phyloP scores from a whole-genome alignment of 1,140 invertebrate genomes.

The Lethocerus indicus region DNA sequence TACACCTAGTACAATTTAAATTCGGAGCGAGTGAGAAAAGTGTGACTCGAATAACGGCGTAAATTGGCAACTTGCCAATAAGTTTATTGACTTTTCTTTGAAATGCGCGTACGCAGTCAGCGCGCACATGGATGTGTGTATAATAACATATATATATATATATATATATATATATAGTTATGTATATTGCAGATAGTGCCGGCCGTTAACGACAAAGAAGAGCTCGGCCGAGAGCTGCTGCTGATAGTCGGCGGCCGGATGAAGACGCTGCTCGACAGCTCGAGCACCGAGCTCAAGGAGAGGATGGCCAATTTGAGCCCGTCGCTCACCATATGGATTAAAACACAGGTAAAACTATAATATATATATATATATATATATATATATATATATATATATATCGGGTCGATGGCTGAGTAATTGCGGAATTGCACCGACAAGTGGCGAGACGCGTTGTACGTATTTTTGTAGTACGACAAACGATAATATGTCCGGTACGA shows the following conservation, averaged over 20 bases:
- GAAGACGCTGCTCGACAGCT: slow-evolving; percentile 38
- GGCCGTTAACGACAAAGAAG: slow-evolving; percentile 41
- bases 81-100: no score
- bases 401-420: neutral
- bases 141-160: no score
- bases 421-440: no score
- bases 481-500: neutral
- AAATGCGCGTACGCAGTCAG: no score
- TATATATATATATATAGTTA: slow-evolving; percentile 12
- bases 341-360: slow-evolving; percentile 39
- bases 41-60: no score
- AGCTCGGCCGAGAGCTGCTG: slow-evolving; percentile 44
- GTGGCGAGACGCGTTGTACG: no score
- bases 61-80: no score
- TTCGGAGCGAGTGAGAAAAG: no score
- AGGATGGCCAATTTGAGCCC: slow-evolving; percentile 49
- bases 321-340: slow-evolving; percentile 46
- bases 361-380: neutral
- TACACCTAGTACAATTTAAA: no score
- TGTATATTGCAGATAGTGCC: slow-evolving; percentile 30
- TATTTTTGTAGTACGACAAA: neutral
- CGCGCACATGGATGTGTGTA: no score
- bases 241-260: slow-evolving; percentile 52
- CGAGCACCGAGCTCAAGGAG: slow-evolving; percentile 33
- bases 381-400: neutral